A percentile compares a stretch with the other conserved stretches of the same genome.
Conservation (phyloP, 1,140 invertebrate species). For the Achatina immaculata region DNA sequence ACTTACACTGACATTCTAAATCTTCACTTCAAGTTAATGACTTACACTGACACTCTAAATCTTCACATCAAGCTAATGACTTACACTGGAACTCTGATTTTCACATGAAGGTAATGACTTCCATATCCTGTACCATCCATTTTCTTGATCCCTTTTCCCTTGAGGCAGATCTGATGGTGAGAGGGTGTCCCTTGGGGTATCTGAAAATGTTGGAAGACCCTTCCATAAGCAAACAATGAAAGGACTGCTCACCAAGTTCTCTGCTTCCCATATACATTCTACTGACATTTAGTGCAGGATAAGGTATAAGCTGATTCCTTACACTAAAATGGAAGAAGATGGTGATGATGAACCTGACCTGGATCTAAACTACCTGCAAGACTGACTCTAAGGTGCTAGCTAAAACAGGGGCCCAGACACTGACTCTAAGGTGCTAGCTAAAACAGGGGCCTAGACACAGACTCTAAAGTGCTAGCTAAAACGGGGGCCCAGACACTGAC, state of each 20-base stretch:
- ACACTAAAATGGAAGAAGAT: background rate
- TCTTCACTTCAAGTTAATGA: background rate
- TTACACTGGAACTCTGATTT: conserved; percentile 81
- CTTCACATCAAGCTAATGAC: conserved; percentile 29
- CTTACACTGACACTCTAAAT: background rate
- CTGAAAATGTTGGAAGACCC: conserved; percentile 72
- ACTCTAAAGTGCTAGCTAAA: too few species aligned
- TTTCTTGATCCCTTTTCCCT: conserved; percentile 92
- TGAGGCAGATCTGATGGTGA: conserved; percentile 86
- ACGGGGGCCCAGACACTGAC: too few species aligned
- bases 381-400: too few species aligned
- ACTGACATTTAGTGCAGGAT: background rate
- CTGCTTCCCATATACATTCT: background rate
- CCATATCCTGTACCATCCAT: conserved; percentile 91
- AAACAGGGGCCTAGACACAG: too few species aligned
- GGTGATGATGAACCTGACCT: too few species aligned
- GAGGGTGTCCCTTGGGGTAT: conserved; percentile 93
- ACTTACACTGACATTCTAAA: background rate
- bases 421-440: too few species aligned
- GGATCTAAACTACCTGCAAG: too few species aligned
- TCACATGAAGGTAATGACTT: conserved; percentile 97
- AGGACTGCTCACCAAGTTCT: background rate
- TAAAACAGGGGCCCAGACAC: too few species aligned
- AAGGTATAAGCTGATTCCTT: background rate
- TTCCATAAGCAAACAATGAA: background rate